A percentile compares a stretch with the other conserved stretches of the same genome.
Evolutionary conservation across 2,888 invertebrate species (phyloP).

Genomic region (Drymonia ruficornis): DNA sequence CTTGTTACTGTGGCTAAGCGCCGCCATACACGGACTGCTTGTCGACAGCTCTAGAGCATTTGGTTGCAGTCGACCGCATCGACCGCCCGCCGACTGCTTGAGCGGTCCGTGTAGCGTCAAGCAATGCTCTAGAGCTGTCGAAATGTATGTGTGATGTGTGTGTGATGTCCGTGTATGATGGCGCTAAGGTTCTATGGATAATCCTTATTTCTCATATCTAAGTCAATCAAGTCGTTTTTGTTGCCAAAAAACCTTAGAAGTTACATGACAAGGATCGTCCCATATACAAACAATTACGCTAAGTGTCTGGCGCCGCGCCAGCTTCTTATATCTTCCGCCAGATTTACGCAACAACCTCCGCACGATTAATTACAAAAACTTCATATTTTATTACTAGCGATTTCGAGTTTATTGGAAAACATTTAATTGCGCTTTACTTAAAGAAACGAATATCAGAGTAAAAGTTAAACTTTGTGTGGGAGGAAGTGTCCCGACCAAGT

Average conservation of each 20-base stretch:
- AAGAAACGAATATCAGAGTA: too few species aligned
- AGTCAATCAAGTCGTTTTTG: constrained; percentile 9
- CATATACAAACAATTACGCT: constrained; percentile 53
- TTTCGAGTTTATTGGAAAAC: neutral
- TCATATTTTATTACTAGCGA: neutral
- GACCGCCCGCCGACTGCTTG: too few species aligned
- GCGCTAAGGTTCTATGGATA: neutral
- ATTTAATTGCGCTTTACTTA: neutral
- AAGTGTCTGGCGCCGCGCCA: constrained; percentile 46
- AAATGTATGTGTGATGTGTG: too few species aligned
- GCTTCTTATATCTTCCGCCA: constrained; percentile 23
- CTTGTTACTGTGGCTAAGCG: too few species aligned
- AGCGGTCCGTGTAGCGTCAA: too few species aligned
- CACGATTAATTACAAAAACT: constrained; percentile 24
- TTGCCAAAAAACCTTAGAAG: constrained; percentile 22
- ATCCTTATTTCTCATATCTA: constrained; percentile 8
- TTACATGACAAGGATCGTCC: constrained; percentile 29
- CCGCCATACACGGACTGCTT: too few species aligned
- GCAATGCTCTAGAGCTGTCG: too few species aligned
- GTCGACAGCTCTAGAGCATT: too few species aligned
- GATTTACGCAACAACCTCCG: constrained; percentile 40
- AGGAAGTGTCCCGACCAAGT: too few species aligned
- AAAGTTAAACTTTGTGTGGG: too few species aligned
- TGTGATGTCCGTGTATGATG: too few species aligned
- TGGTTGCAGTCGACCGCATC: too few species aligned